Evolutionary conservation across 2,113 vertebrate genomes (phyloP).

Genomic region (Silurus glanis): DNA sequence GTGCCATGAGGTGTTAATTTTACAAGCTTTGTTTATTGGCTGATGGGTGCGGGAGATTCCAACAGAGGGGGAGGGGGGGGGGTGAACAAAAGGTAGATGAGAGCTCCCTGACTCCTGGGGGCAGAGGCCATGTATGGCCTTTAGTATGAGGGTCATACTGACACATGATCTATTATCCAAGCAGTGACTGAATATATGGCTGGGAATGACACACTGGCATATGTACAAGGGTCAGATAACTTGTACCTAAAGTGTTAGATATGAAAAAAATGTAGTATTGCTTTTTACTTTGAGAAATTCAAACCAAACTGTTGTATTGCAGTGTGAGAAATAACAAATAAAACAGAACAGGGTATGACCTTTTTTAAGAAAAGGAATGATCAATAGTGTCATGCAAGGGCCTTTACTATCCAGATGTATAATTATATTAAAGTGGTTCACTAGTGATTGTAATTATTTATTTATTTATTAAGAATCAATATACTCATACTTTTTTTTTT

Average conservation of each 20-base stretch:
- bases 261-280: not conserved
- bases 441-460: not conserved
- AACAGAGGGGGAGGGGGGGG: not conserved
- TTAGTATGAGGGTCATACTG: not conserved
- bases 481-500: not conserved
- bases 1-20: constrained; percentile 25
- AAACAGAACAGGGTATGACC: not conserved
- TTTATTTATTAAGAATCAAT: not conserved
- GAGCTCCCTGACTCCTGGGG: constrained; percentile 5
- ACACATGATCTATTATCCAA: not conserved
- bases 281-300: not conserved
- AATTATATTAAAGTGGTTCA: not conserved
- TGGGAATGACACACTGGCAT: not conserved
- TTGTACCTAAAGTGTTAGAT: not conserved
- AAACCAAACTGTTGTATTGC: not conserved
- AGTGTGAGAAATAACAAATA: not conserved
- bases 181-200: not conserved
- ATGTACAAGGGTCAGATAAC: not conserved
- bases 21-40: constrained; percentile 26
- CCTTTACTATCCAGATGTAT: not conserved
- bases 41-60: constrained; percentile 18
- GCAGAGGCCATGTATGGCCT: constrained; percentile 23
- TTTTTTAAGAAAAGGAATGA: not conserved
- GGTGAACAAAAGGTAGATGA: constrained; percentile 34
- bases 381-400: not conserved